Conservation (phyloP, 2,797 vertebrate genomes). For the Cuniculus paca region DNA sequence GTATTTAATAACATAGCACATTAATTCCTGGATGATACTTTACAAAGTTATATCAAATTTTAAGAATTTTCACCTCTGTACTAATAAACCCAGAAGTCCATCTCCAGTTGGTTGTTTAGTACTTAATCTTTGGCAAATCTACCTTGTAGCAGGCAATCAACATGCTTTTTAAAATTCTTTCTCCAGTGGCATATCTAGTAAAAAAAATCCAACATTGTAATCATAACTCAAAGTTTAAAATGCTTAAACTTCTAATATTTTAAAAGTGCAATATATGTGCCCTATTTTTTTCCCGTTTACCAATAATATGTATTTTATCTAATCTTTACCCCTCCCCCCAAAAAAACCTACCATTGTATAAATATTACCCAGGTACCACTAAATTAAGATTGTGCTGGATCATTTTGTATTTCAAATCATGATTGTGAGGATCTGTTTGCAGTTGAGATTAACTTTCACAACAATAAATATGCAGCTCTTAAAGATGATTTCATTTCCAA, state of each 20-base stretch:
- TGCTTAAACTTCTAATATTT: background rate
- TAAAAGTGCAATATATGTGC: background rate
- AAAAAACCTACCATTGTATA: background rate
- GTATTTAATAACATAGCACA: background rate
- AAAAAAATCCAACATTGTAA: background rate
- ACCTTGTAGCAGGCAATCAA: slow-evolving; percentile 30
- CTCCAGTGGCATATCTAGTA: background rate
- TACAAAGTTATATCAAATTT: slow-evolving; percentile 52
- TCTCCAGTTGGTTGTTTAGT: background rate
- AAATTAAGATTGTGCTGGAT: background rate
- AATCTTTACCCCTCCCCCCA: background rate
- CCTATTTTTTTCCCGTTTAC: background rate
- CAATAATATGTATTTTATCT: background rate
- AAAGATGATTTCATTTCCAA: background rate
- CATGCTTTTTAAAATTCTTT: background rate
- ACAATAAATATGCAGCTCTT: background rate
- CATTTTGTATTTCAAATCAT: slow-evolving; percentile 13
- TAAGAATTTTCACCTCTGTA: slow-evolving; percentile 36
- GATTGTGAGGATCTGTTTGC: background rate
- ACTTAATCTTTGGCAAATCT: slow-evolving; percentile 2
- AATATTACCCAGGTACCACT: background rate
- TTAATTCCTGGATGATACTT: slow-evolving; percentile 45
- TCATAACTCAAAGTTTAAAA: slow-evolving; percentile 38
- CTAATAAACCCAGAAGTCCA: slow-evolving; percentile 36
- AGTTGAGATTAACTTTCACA: background rate